Conservation (phyloP, 2,888 invertebrate species). For the Balanococcus diminutus region DNA sequence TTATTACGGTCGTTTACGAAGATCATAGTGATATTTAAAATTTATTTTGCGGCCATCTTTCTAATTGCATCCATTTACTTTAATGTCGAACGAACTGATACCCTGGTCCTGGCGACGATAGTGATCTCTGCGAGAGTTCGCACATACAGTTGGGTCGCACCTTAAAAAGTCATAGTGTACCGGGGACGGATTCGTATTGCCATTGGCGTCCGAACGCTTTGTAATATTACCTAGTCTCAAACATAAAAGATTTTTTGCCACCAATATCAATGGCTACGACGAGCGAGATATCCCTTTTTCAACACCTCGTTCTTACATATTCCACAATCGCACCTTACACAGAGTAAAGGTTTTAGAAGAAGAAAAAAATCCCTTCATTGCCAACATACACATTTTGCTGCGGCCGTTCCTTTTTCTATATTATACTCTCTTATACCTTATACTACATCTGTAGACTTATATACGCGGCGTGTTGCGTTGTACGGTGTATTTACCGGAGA, state of each 20-base stretch:
- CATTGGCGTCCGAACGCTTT: not conserved
- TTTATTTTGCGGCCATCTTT: slow-evolving; percentile 30
- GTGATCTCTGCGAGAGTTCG: too few relatives aligned
- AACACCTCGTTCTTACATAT: not conserved
- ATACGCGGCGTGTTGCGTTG: not conserved
- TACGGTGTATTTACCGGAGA: not conserved
- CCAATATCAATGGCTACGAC: not conserved
- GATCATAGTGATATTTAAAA: slow-evolving; percentile 39
- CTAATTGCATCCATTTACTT: slow-evolving; percentile 42
- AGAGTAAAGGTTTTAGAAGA: too few relatives aligned
- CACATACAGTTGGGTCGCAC: not conserved
- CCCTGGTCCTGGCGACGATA: not conserved
- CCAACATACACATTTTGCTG: not conserved
- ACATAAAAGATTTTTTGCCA: not conserved
- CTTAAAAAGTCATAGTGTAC: slow-evolving; percentile 25
- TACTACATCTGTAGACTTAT: not conserved
- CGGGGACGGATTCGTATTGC: not conserved
- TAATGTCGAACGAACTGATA: not conserved
- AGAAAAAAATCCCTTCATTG: not conserved
- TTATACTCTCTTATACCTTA: too few relatives aligned
- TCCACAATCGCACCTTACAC: not conserved
- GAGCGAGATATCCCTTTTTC: not conserved
- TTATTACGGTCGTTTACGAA: slow-evolving; percentile 39
- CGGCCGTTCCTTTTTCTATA: not conserved
- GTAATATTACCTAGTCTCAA: not conserved